Evolutionary conservation across 2,113 vertebrate genomes (phyloP).

Genomic region (Bufo gargarizans): DNA sequence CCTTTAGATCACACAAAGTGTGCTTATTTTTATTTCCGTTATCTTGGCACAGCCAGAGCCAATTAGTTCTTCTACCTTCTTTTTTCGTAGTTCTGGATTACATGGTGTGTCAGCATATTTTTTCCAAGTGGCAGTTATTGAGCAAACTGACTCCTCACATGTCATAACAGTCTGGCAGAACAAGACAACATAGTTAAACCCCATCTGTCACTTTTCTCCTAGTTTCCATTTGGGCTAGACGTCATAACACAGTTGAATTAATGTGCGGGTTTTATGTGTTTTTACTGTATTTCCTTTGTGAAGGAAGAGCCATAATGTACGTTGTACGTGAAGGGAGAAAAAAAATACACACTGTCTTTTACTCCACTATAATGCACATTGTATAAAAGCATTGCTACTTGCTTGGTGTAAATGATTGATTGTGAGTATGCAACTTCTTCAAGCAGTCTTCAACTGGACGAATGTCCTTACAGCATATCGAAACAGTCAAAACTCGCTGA

Average conservation of each 20-base stretch:
- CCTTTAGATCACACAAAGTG: neutral
- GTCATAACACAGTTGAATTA: neutral
- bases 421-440: too few species aligned
- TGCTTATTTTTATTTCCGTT: slow-evolving; percentile 3
- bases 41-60: slow-evolving; percentile 3
- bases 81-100: neutral
- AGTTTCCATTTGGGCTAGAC: slow-evolving; percentile 22
- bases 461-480: neutral
- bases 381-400: neutral
- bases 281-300: neutral
- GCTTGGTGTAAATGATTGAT: neutral
- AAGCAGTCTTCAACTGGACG: neutral
- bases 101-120: slow-evolving; percentile 46
- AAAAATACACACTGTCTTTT: neutral
- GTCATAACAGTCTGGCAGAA: slow-evolving; percentile 47
- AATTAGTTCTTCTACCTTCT: slow-evolving; percentile 23
- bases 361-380: neutral
- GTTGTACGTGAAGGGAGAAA: neutral
- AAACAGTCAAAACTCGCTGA: neutral
- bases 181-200: slow-evolving; percentile 27
- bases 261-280: neutral
- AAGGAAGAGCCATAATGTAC: neutral
- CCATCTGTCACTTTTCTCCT: slow-evolving; percentile 38
- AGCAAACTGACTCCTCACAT: slow-evolving; percentile 34
- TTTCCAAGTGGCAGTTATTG: slow-evolving; percentile 26